phyloP scores from a whole-genome alignment of 92 coral and sea anemone genomes.

The Zoanthus sociatus region DNA sequence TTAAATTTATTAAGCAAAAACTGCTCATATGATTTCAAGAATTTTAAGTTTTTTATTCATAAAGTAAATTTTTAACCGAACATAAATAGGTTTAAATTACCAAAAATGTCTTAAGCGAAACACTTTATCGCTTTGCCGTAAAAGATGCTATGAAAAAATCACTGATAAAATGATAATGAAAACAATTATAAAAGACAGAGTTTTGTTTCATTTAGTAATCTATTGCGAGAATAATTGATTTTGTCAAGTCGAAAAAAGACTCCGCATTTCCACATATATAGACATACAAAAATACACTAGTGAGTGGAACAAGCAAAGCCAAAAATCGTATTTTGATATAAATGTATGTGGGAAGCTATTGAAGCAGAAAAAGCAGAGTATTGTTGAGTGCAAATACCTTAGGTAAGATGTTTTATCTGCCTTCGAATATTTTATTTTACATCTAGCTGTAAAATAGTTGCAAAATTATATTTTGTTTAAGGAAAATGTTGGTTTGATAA shows the following conservation, averaged over 20 bases:
- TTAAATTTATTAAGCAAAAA: background rate
- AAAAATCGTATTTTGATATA: background rate
- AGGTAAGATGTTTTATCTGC: background rate
- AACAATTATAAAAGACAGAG: too few relatives aligned
- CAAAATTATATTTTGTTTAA: slow-evolving; percentile 21
- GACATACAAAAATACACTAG: background rate
- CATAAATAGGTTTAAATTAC: background rate
- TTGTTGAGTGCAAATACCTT: background rate
- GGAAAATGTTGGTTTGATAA: slow-evolving; percentile 33
- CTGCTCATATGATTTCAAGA: background rate
- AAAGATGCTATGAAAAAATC: too few relatives aligned
- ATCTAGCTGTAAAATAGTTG: slow-evolving; percentile 11
- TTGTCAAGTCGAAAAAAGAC: background rate
- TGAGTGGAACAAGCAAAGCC: background rate
- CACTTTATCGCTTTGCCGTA: too few relatives aligned
- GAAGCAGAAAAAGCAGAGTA: too few relatives aligned
- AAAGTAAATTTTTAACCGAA: background rate
- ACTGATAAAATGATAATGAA: too few relatives aligned
- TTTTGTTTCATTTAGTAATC: background rate
- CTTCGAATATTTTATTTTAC: background rate
- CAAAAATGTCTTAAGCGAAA: too few relatives aligned
- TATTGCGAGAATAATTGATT: background rate
- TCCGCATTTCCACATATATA: background rate
- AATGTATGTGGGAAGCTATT: background rate
- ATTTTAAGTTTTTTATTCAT: background rate